Evolutionary conservation across 2,113 vertebrate species (phyloP), one percentile per base, ranked within the genome.

Genomic region (Ariopsis seemanni): DNA sequence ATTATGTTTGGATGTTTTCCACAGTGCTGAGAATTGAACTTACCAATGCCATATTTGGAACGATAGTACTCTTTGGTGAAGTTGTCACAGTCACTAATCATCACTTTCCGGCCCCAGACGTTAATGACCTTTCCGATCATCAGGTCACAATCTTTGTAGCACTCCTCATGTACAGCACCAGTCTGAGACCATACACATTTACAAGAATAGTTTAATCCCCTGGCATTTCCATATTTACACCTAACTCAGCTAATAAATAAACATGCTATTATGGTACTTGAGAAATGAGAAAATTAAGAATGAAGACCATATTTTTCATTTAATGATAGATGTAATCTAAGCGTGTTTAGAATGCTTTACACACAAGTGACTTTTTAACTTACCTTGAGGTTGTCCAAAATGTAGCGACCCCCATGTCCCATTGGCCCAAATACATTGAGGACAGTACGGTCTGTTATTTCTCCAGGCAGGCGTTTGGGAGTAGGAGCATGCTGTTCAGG

Each of bases 11-110:
- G 34, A 75, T 20, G 20, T 82, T 81, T 86, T 69, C 15, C 69
- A 79, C 12, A 34, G 48, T 18, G 8, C 27, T 60, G 60, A 48
- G 87, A 93, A 96, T 72, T 17, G 30, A 72, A 42, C 50, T 96
- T 95, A 99, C 98, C 94, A 7, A 96, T 90, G 91, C 96, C 96
- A 0, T 97, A 98, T 92, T 97, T 98, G 90, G 92, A 92, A 91
- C 92, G 96, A 92, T 97, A 99, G 93, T 96, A 96, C 88, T 95
- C 91, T 94, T 97, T 98, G 50, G 97, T 99, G 93, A 97, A 99
- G 90, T 96, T 94, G 93, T 99, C 97, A 91, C 98, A 99, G 91
- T 97, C 97, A 78, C 95, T 94, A 89, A 99, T 90, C 22, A 96
- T 79, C 58, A 99, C 91, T 85, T 91, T 96, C 85, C 98, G 94